Evolutionary conservation across 92 coral and sea anemone genomes (phyloP), one percentile per base, ranked within the genome.

Genomic region (Virgularia gustaviana): DNA sequence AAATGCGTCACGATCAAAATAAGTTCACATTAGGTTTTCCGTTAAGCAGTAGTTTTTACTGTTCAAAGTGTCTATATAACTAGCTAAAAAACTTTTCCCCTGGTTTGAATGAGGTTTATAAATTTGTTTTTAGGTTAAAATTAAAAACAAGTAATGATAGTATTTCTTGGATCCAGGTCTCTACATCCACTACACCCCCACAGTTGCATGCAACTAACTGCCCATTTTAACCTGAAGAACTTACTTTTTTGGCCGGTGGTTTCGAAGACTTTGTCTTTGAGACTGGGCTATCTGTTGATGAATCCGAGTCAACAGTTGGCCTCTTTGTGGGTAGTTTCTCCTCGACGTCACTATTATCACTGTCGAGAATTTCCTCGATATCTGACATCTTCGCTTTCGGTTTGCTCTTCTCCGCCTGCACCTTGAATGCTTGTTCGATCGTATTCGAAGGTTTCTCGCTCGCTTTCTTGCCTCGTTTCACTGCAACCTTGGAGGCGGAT

Each of bases 381-480:
- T 24, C 60, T 1, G 45, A 6, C 42, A 36, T 23, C 23, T 56
- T 76, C 70, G 52, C 70, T 0, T 38, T 6, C 29, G 18, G 23
- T 22, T 70, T 42, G 34, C 79, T 35, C 55, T 78, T 72, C 16
- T 45, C 25, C 5, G 83, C 70, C 45, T 78, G 71, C 61, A 52
- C 61, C 16, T 57, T 34, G 0, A 45, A 71, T 20, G 63, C 20
- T 61, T 19, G 7, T 33, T 44, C 49, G 19, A 65, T 70, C 39
- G 77, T 78, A 28, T 70, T 66, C n/a, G 60, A 0, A 2, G 57
- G 45, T 3, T 51, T 36, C 16, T 19, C 16, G 22, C 65, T 76
- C 1, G 54, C 65, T 35, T 77, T 57, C 42, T 79, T 79, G 55
- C 78, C 79, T 64, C 65, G 61, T 62, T 58, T 79, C n/a, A 55